A percentile compares a stretch with the other conserved stretches of the same genome.
Conservation (phyloP, 2,888 invertebrate species). For the Epistrophella euchroma region DNA sequence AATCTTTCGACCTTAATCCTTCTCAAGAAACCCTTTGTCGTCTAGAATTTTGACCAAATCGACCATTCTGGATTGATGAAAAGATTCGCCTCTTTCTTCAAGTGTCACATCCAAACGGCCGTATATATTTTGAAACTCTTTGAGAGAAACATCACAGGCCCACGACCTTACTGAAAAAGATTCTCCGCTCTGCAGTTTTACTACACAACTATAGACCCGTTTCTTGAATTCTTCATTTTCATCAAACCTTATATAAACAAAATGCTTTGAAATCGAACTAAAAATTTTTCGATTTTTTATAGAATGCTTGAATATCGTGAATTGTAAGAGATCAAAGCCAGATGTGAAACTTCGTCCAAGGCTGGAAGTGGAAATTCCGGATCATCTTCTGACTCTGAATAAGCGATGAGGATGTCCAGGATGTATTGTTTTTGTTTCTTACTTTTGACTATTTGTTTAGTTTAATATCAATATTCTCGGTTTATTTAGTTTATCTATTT, state of each 20-base stretch:
- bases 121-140: conserved; percentile 96
- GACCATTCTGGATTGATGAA: conserved; percentile 97
- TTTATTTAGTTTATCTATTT: too few relatives aligned
- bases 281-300: conserved; percentile 91
- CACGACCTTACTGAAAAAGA: conserved; percentile 94
- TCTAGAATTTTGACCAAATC: conserved; percentile 90
- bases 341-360: conserved; percentile 86
- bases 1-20: conserved; percentile 92
- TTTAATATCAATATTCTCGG: too few relatives aligned
- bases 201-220: conserved; percentile 96
- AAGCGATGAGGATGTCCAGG: too few relatives aligned
- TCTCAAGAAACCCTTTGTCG: conserved; percentile 88
- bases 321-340: conserved; percentile 94
- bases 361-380: conserved; percentile 86
- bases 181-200: conserved; percentile 94
- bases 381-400: conserved; percentile 87
- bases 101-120: conserved; percentile 91
- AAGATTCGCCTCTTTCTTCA: conserved; percentile 96
- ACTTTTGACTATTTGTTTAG: too few relatives aligned
- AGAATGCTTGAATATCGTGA: conserved; percentile 93
- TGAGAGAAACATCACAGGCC: conserved; percentile 97
- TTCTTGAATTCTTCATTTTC: conserved; percentile 96
- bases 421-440: too few relatives aligned
- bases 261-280: neutral
- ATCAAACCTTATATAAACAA: conserved; percentile 89